Base-by-base conservation (phyloP, 92 coral and sea anemone genomes). In the Siderastrea radians region DNA sequence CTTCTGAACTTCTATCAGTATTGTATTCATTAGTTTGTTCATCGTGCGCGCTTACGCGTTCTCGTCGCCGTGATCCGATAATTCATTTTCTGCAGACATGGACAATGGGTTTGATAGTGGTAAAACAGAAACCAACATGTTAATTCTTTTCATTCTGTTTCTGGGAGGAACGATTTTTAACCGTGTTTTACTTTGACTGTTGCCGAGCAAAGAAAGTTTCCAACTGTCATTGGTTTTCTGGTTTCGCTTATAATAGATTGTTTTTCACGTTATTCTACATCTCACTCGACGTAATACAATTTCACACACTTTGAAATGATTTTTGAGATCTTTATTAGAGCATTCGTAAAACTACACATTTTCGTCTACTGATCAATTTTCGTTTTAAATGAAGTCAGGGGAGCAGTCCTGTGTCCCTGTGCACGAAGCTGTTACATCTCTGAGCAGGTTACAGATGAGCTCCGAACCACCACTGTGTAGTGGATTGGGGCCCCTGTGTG, bases 381-480 rank as follows among this genome's bases (percentile, higher is more conserved):
- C 60, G n/a, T n/a, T n/a, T n/a, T 55, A 2, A 55, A 63, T 63
- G 26, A 17, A 3, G 68, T 7, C 68, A 19, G n/a, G 7, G 68
- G 19, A 3, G 68, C 14, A 17, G 3, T 63, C 26, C 43, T 17
- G 19, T 17, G 57, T 4, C 57, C 11, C 60, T 14, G 60, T 55
- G 60, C 12, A 2, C 7, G 1, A 55, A 7, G 60, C 7, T 55
- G 60, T 2, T 55, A 55, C 8, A 2, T 55, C 60, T 55, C 5
- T 6, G 1, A 38, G 7, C 9, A 65, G 70, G 6, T 65, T 6
- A 65, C 2, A 65, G 70, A 26, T 65, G 70, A 65, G 70, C 70
- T 65, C 70, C 70, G 4, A 65, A 65, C 70, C 70, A 65, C 70
- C 70, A 65, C 70, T 65, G 70, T 2, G 46, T 65, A 47, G 6